Base-by-base conservation (phyloP, 2,888 invertebrate genomes). In the Enchytraeus crypticus region DNA sequence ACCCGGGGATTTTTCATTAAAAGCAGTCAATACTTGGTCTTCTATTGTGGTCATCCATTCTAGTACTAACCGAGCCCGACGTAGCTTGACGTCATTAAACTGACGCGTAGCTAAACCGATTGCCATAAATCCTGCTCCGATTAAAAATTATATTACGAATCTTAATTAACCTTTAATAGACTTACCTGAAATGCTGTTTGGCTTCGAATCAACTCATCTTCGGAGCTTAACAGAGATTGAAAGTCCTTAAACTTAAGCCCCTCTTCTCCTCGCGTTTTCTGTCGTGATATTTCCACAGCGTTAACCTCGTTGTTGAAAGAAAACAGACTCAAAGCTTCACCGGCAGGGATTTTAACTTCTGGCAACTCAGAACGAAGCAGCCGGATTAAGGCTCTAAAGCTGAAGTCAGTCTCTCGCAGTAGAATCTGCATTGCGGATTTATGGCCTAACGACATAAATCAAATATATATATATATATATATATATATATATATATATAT, bases 121-220 rank as follows among this genome's bases (percentile, higher is more conserved):
- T n/a, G n/a, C n/a, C n/a, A n/a, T n/a, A n/a, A n/a, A n/a, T n/a
- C n/a, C n/a, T n/a, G n/a, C n/a, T n/a, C n/a, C n/a, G n/a, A n/a
- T n/a, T n/a, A n/a, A n/a, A n/a, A n/a, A n/a, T n/a, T n/a, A n/a
- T n/a, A n/a, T n/a, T n/a, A n/a, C n/a, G n/a, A n/a, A n/a, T n/a
- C n/a, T n/a, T n/a, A n/a, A n/a, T n/a, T n/a, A n/a, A n/a, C n/a
- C n/a, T n/a, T n/a, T n/a, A n/a, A n/a, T n/a, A n/a, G n/a, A n/a
- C n/a, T 11, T 43, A 77, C 77, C 76, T 78, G 78, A 64, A 75
- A 78, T 2, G 77, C 76, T 23, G 76, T 73, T 63, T 72, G 68
- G 54, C 77, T 76, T 59, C 77, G 67, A 65, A 70, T 72, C 56
- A 61, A 71, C 56, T 78, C 77, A 62, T 77, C 73, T 29, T 71